Evolutionary conservation across 2,797 vertebrate species (phyloP), one percentile per base, ranked within the genome.

Genomic region (Pampus argenteus): DNA sequence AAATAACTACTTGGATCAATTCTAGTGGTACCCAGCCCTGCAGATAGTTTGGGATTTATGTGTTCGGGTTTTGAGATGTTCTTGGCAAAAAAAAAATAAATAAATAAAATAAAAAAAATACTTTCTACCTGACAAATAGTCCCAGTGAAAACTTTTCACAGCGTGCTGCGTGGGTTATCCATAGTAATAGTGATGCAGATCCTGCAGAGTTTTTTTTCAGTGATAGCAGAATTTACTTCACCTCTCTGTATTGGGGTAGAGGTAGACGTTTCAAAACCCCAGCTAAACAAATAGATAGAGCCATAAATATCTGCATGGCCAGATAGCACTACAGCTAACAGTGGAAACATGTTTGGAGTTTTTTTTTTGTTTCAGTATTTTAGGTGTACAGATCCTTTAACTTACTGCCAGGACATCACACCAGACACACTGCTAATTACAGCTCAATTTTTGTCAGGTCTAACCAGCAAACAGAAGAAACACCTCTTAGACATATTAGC

Each of bases 391-490:
- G 6, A 8, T 48, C 14, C 18, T 31, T 72, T 52, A 67, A 31
- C 9, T 23, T 18, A 2, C 18, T 59, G 22, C 8, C 11, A 18
- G 5, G 11, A 28, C 44, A 26, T 59, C 9, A 18, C 29, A 14
- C 0, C 5, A 44, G 23, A 48, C 13, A 28, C 50, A 13, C 8
- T 11, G 8, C 17, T 48, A 34, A 20, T 55, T 47, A 20, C 14
- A 45, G 31, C 11, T 57, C 10, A 13, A 42, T 15, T 52, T 61
- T 10, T 36, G 52, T 20, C 26, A 10, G 20, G 47, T 55, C 36
- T 15, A 76, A 74, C 28, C 18, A 40, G 13, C 11, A 56, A 13
- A n/a, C 9, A 18, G 50, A 17, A 50, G 18, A 64, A 68, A 40
- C 25, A 28, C 23, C 18, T 62, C 6, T n/a, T 2, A 8, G n/a